A percentile compares a stretch with the other conserved stretches of the same genome.
These are phyloP conservation scores for Chrysomela aeneicollis DNA, from an alignment of 2,888 invertebrate species.

Conservation along the genomic window DNA sequence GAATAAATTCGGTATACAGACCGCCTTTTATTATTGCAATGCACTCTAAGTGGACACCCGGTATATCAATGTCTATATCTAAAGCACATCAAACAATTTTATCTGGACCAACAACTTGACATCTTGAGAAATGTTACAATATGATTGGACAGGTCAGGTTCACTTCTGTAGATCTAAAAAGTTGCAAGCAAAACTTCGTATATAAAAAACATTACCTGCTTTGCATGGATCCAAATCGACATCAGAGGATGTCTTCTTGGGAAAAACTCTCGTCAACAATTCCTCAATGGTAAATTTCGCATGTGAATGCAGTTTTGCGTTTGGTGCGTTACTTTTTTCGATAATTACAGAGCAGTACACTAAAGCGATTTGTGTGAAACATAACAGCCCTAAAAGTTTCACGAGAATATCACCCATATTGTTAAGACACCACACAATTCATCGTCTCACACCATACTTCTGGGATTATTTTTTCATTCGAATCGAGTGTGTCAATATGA, in stretches of 20 bases:
- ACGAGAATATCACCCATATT: neutral
- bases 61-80: too few species aligned
- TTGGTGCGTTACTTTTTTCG: neutral
- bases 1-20: too few species aligned
- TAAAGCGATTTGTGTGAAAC: neutral
- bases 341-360: neutral
- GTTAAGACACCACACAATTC: neutral
- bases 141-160: too few species aligned
- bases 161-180: too few species aligned
- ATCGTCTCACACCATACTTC: conserved; percentile 3
- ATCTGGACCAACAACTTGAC: too few species aligned
- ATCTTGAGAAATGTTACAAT: too few species aligned
- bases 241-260: conserved; percentile 75
- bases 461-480: conserved; percentile 24
- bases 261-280: conserved; percentile 70
- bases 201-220: conserved; percentile 69
- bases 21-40: too few species aligned
- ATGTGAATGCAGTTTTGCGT: neutral
- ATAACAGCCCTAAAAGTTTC: neutral
- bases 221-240: conserved; percentile 87
- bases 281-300: conserved; percentile 70
- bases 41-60: too few species aligned
- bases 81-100: too few species aligned
- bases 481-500: conserved; percentile 23
- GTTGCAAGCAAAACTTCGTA: neutral